These are phyloP conservation scores for Triops longicaudatus DNA, from an alignment of 1,140 invertebrate genomes.

Conservation along the genomic window DNA sequence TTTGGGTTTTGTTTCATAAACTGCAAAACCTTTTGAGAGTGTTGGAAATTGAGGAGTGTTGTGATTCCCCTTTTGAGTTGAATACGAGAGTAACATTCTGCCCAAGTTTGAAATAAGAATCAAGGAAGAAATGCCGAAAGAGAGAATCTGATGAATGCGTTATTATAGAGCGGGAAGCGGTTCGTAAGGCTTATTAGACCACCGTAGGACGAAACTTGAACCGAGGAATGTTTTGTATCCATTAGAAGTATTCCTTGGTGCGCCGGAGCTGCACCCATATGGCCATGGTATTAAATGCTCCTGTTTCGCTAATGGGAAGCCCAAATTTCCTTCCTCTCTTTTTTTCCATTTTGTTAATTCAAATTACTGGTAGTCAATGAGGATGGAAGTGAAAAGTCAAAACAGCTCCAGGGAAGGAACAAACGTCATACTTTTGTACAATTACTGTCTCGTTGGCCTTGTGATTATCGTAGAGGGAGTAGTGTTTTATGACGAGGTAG, in stretches of 20 bases:
- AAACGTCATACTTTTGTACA: background rate
- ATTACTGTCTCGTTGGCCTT: constrained; percentile 11
- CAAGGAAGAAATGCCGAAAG: too few species aligned
- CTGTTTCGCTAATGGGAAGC: background rate
- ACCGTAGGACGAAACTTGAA: background rate
- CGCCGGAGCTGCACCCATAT: background rate
- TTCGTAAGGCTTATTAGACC: background rate
- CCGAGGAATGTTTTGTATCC: background rate
- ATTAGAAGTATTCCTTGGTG: background rate
- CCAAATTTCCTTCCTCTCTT: background rate
- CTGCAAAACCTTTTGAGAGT: background rate
- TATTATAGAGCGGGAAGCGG: background rate
- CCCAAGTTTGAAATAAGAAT: too few species aligned
- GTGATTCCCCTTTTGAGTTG: background rate
- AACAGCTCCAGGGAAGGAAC: background rate
- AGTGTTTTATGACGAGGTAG: background rate
- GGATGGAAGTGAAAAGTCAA: background rate
- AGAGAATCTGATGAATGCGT: too few species aligned
- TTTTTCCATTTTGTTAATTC: background rate
- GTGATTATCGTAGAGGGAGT: background rate
- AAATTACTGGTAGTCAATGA: background rate
- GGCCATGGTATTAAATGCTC: background rate
- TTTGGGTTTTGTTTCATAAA: background rate
- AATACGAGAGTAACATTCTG: background rate
- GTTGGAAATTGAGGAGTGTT: background rate